Conservation (phyloP, 2,113 vertebrate genomes). For the Festucalex cinctus region DNA sequence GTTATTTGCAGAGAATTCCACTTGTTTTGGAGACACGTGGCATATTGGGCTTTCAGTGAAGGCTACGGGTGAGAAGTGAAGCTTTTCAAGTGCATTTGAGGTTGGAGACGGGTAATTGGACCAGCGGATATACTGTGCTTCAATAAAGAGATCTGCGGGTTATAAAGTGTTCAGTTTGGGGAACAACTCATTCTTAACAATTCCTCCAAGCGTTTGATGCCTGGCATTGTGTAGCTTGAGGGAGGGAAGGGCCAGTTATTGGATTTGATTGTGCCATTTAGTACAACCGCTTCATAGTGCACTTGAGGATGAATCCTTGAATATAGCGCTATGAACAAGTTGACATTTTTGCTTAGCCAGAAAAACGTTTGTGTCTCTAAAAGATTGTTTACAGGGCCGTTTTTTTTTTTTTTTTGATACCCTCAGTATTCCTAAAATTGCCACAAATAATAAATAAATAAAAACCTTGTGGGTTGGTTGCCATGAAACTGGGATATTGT, state of each 20-base stretch:
- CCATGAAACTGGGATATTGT: not conserved
- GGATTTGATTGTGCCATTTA: conserved; percentile 1
- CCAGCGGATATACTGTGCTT: conserved; percentile 32
- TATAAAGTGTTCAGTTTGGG: conserved; percentile 18
- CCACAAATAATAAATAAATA: not conserved
- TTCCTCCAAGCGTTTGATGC: conserved; percentile 33
- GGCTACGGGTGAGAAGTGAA: conserved; percentile 33
- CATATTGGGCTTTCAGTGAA: conserved; percentile 37
- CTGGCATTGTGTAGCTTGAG: conserved; percentile 4
- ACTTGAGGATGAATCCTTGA: not conserved
- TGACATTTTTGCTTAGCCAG: not conserved
- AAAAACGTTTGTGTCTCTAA: not conserved
- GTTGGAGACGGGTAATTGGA: conserved; percentile 55
- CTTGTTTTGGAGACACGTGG: conserved; percentile 35
- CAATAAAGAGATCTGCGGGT: conserved; percentile 25
- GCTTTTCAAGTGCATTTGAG: conserved; percentile 64
- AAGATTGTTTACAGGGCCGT: not conserved
- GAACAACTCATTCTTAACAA: conserved; percentile 30
- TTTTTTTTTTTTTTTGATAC: not conserved
- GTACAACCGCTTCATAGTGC: not conserved
- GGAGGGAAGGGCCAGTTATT: not conserved
- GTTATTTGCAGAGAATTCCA: conserved; percentile 17
- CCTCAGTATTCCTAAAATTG: not conserved
- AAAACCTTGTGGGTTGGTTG: not conserved
- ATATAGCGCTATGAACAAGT: not conserved